A percentile compares a stretch with the other conserved stretches of the same genome.
Conservation (phyloP, 2,888 invertebrate species). For the Ormyrus thymus region DNA sequence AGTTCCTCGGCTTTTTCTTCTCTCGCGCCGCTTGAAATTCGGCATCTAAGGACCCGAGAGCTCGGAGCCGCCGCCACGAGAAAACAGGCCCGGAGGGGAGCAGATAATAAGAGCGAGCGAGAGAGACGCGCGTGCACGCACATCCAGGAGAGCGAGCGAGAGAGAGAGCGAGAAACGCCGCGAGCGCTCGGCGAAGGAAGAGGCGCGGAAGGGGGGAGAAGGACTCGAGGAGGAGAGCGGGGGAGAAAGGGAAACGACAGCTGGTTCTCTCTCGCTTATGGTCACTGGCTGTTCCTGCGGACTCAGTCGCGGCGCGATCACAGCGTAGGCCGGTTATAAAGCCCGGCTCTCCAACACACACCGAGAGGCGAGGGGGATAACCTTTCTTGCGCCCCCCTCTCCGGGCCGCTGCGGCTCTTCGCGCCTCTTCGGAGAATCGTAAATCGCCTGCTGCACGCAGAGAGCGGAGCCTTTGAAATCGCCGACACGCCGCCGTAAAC, state of each 20-base stretch:
- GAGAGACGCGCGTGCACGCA: slow-evolving; percentile 4
- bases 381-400: slow-evolving; percentile 36
- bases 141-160: slow-evolving; percentile 8
- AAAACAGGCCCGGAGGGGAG: slow-evolving; percentile 9
- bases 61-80: not conserved
- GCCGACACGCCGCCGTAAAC: slow-evolving; percentile 29
- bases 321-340: slow-evolving; percentile 32
- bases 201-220: slow-evolving; percentile 1
- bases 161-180: not conserved
- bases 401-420: slow-evolving; percentile 5
- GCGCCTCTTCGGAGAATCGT: slow-evolving; percentile 53
- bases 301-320: slow-evolving; percentile 49
- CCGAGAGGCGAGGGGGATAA: slow-evolving; percentile 5
- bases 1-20: slow-evolving; percentile 19
- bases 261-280: slow-evolving; percentile 54
- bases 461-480: slow-evolving; percentile 48
- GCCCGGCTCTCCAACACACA: slow-evolving; percentile 11
- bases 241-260: slow-evolving; percentile 54
- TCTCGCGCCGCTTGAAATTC: slow-evolving; percentile 25
- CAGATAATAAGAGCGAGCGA: slow-evolving; percentile 48
- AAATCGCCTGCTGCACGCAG: slow-evolving; percentile 41
- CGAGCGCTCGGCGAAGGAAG: not conserved
- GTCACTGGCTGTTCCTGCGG: slow-evolving; percentile 30
- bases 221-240: not conserved
- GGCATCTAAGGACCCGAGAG: slow-evolving; percentile 35